Conservation (phyloP, 2,797 vertebrate species). For the Enteromius radiatus region DNA sequence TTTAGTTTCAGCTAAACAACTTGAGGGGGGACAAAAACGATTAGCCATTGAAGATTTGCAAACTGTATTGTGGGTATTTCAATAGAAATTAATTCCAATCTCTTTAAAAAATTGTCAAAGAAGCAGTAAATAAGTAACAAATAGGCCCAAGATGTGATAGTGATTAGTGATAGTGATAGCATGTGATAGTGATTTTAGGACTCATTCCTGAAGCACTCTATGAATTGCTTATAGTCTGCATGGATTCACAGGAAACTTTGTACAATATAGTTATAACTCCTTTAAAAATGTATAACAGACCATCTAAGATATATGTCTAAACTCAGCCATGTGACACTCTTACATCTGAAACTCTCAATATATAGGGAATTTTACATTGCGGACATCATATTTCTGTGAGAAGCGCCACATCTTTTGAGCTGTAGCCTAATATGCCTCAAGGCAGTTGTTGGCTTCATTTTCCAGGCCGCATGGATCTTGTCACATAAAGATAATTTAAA, state of each 20-base stretch:
- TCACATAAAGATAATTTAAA: slow-evolving; percentile 17
- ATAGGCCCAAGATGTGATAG: neutral
- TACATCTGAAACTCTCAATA: neutral
- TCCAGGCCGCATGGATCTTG: neutral
- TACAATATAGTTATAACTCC: too few relatives aligned
- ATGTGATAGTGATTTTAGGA: neutral
- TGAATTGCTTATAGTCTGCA: too few relatives aligned
- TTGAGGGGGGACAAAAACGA: fast-evolving
- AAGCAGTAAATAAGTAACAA: neutral
- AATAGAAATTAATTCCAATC: neutral
- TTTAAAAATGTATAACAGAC: too few relatives aligned
- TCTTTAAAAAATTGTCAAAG: neutral
- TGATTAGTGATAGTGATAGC: neutral
- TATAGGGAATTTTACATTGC: neutral
- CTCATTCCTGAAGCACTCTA: too few relatives aligned
- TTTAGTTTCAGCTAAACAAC: neutral
- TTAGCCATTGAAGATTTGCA: neutral
- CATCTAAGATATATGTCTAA: neutral
- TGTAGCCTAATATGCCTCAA: slow-evolving; percentile 13
- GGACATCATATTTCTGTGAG: neutral
- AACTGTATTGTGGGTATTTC: neutral
- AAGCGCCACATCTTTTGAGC: neutral
- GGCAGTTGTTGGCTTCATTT: neutral
- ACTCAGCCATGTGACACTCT: neutral
- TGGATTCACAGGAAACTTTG: too few relatives aligned